These are phyloP conservation scores for Turnix velox DNA, from an alignment of 2,113 vertebrate species.

Conservation along the genomic window DNA sequence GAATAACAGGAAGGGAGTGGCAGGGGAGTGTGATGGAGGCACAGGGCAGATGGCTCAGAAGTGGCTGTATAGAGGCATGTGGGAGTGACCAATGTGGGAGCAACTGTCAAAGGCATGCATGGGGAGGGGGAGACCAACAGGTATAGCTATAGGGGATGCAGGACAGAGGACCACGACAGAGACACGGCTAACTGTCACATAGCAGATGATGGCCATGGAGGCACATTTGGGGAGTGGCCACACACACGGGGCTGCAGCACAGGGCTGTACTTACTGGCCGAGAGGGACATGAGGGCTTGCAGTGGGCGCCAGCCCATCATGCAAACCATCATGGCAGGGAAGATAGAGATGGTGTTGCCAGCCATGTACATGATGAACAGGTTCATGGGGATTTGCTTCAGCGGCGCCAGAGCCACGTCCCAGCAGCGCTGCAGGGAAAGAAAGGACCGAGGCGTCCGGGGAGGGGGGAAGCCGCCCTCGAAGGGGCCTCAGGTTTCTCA, in stretches of 20 bases:
- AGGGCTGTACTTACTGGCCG: constrained; percentile 84
- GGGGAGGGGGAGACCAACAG: not conserved
- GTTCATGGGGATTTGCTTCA: constrained; percentile 99
- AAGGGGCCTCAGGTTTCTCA: too few relatives aligned
- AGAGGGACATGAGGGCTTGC: constrained; percentile 95
- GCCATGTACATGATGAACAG: constrained; percentile 99
- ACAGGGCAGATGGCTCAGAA: fast-evolving
- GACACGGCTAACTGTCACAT: fast-evolving
- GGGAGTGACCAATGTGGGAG: not conserved
- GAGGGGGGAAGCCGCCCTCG: too few relatives aligned
- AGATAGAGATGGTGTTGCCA: constrained; percentile 98
- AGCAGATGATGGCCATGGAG: fast-evolving
- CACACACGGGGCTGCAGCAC: fast-evolving
- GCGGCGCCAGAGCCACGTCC: constrained; percentile 92
- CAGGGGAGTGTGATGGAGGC: fast-evolving
- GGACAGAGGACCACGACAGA: fast-evolving
- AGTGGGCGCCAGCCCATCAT: constrained; percentile 99
- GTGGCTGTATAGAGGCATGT: fast-evolving
- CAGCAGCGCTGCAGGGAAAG: constrained; percentile 84
- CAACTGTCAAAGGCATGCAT: not conserved
- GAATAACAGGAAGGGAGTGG: fast-evolving
- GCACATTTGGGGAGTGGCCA: fast-evolving
- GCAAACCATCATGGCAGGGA: constrained; percentile 98
- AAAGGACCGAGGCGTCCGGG: too few relatives aligned
- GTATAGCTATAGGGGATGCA: too few relatives aligned